Evolutionary conservation across 2,113 vertebrate species (phyloP), one percentile per base, ranked within the genome.

Genomic region (Petrocephalus microphthalmus): DNA sequence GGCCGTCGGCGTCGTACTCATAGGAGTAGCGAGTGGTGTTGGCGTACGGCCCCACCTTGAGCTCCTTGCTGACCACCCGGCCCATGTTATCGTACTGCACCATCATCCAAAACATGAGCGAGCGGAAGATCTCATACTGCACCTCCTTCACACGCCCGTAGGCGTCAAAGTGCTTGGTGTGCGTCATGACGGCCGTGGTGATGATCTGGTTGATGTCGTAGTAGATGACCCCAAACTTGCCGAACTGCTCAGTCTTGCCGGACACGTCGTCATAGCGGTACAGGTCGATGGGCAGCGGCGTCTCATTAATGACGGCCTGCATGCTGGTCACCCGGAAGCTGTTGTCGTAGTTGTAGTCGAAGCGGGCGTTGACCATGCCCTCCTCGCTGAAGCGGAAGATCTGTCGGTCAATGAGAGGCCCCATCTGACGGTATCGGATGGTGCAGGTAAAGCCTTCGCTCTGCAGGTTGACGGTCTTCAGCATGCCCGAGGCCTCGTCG

Each of bases 101-200:
- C 7, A 98, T 98, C 98, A 99, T 99, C 98, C 99, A 99, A 93
- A 98, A 99, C 98, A 99, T 99, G 67, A 99, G 97, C 0, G 98
- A 99, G 89, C 99, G 97, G 90, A 99, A 99, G 84, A 99, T 99
- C 93, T 99, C 99, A 0, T 99, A 99, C 85, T 99, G 98, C 7
- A 99, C 97, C 89, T 99, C 98, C 91, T 99, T 99, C 93, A 99
- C 98, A 3, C 98, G 95, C 1, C 98, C 99, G 0, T 99, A 99
- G 0, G 98, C 97, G 0, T 99, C 99, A 57, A 99, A 99, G 93
- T 99, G 99, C 89, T 99, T 99, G 3, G 98, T 99, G 94, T 99
- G 98, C 15, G 99, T 99, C 99, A 99, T 99, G 89, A 99, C 98
- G 0, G 98, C 97, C 0, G 99, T 99, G 81, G 98, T 99, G 90